Percentiles rank a stretch among this genome's conserved stretches.
phyloP scores from a whole-genome alignment of 2,797 vertebrate species.

The Fratercula arctica region DNA sequence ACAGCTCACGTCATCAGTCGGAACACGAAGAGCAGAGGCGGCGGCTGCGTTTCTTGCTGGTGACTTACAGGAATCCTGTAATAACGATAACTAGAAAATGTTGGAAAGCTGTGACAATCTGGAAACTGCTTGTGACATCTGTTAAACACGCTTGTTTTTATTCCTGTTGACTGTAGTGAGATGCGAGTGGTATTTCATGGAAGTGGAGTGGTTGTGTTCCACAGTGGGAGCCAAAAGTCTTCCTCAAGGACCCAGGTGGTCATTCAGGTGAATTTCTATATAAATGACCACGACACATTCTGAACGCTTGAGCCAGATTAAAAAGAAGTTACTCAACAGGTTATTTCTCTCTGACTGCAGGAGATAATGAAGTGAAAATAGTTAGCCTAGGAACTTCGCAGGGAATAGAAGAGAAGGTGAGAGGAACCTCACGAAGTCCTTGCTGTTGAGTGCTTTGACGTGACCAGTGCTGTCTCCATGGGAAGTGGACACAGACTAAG shows the following conservation, averaged over 20 bases:
- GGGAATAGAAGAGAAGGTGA: background rate
- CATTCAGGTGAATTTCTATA: background rate
- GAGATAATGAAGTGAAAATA: background rate
- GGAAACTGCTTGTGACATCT: constrained; percentile 3
- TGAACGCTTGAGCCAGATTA: background rate
- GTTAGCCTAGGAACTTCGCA: background rate
- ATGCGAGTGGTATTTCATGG: background rate
- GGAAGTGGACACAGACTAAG: background rate
- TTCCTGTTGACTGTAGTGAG: background rate
- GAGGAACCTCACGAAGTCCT: background rate
- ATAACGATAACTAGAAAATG: background rate
- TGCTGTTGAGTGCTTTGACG: background rate
- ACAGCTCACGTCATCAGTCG: constrained; percentile 32
- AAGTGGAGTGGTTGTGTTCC: background rate
- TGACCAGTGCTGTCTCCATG: background rate
- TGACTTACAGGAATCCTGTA: background rate
- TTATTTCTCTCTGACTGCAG: background rate
- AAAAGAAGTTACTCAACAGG: background rate
- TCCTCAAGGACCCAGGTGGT: accelerated
- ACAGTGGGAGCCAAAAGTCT: background rate
- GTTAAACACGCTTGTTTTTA: background rate
- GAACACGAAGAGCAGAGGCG: background rate
- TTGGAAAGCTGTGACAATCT: constrained; percentile 28
- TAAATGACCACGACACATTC: background rate
- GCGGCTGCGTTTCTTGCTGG: background rate